A percentile compares a stretch with the other conserved stretches of the same genome.
These are phyloP conservation scores for Stenolophus ochropezus DNA, from an alignment of 2,888 invertebrate genomes.

Conservation along the genomic window DNA sequence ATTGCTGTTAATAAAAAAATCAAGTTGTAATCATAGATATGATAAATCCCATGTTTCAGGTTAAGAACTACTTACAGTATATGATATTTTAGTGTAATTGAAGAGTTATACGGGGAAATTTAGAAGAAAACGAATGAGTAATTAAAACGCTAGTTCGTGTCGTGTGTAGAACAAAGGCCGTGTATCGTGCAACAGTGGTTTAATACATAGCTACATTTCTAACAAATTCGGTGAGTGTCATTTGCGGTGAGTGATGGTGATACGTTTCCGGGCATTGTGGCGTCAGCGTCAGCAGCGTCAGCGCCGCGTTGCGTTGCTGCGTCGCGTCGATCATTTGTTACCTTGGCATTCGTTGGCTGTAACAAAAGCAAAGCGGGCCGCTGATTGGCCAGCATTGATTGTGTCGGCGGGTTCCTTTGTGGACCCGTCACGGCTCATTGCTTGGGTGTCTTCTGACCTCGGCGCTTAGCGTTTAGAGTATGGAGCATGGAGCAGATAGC, in stretches of 20 bases:
- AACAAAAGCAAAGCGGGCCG: slow-evolving; percentile 69
- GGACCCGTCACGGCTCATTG: slow-evolving; percentile 73
- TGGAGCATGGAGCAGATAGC: neutral
- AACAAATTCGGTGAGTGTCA: slow-evolving; percentile 19
- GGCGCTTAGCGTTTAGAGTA: slow-evolving; percentile 62
- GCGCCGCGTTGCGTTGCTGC: slow-evolving; percentile 53
- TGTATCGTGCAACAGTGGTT: neutral
- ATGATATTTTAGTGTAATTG: no score
- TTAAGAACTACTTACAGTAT: no score
- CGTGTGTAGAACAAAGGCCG: neutral
- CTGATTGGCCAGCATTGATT: slow-evolving; percentile 73
- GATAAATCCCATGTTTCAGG: no score
- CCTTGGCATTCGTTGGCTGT: slow-evolving; percentile 65
- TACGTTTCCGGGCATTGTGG: slow-evolving; percentile 3
- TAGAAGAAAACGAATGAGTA: neutral
- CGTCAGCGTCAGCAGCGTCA: neutral
- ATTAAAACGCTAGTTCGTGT: neutral
- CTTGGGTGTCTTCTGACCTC: slow-evolving; percentile 72
- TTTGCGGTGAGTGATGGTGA: slow-evolving; percentile 22
- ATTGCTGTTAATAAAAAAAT: no score
- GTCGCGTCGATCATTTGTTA: slow-evolving; percentile 62
- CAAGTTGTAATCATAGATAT: no score
- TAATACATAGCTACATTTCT: slow-evolving; percentile 7
- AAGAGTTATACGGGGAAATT: no score
- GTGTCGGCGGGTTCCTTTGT: slow-evolving; percentile 73